Evolutionary conservation across 92 coral and sea anemone genomes (phyloP), one percentile per base, ranked within the genome.

Genomic region (Metridium senile): DNA sequence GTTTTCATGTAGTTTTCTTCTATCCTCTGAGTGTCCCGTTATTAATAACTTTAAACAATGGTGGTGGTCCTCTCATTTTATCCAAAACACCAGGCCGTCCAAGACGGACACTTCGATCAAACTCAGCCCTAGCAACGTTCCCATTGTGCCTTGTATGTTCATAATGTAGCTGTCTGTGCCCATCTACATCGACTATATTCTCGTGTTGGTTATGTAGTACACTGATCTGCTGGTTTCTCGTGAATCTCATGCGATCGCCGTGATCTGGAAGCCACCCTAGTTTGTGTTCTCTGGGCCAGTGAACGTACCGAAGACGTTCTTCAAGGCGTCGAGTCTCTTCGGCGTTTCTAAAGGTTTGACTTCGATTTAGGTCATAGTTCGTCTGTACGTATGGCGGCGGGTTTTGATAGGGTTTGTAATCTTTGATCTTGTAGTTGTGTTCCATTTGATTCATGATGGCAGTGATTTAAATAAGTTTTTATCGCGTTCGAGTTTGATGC

Each of bases 371-470:
- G 21, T 73, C 65, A 63, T 92, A 88, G 69, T 83, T 80, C 26
- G 97, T 87, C 63, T 85, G 84, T 2, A 87, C 89, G 64, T 88
- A 92, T 30, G 98, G 95, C 3, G 93, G 89, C 53, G 94, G 94
- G 53, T 74, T 93, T 65, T 89, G 85, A 26, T 78, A 67, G n/a
- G 93, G 90, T 45, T 94, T 88, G 72, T 89, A 94, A 89, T 92
- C 88, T 61, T 94, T 90, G 86, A 94, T 94, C 75, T 94, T 94
- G 76, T 77, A 87, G 72, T 92, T 94, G 70, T 94, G 98, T 71
- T 94, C 97, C 98, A 94, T 94, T 65, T 94, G 98, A 85, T 94
- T 92, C 97, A 94, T 94, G 58, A 2, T 75, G 85, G 76, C 20
- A 66, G 71, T 58, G 57, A 27, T 52, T 49, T 53, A 19, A n/a